Conservation (phyloP, 2,888 invertebrate species). For the Lobophora halterata region DNA sequence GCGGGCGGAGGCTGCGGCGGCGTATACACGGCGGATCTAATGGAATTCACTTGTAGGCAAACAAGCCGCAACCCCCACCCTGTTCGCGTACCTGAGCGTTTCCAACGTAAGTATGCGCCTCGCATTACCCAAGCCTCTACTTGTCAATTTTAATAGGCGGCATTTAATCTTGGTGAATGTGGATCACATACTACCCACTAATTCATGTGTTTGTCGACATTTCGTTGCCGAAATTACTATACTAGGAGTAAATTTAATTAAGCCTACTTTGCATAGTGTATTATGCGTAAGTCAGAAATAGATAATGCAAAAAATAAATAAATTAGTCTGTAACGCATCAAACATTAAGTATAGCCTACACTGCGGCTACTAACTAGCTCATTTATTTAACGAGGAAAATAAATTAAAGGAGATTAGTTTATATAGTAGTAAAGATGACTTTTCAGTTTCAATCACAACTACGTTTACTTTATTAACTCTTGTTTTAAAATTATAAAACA, state of each 20-base stretch:
- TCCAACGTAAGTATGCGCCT: constrained; percentile 46
- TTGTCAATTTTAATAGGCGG: constrained; percentile 34
- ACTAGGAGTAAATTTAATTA: constrained; percentile 18
- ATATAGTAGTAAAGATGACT: too few species aligned
- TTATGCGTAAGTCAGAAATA: neutral
- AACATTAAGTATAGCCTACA: too few species aligned
- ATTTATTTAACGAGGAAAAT: too few species aligned
- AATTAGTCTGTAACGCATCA: too few species aligned
- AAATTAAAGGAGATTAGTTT: too few species aligned
- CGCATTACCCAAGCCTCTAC: constrained; percentile 37
- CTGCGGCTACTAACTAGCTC: too few species aligned
- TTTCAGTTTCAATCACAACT: too few species aligned
- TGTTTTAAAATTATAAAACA: too few species aligned
- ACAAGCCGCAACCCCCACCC: constrained; percentile 68
- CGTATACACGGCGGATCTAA: constrained; percentile 73
- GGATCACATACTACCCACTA: constrained; percentile 30
- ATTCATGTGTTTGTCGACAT: constrained; percentile 31
- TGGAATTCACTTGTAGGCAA: constrained; percentile 80
- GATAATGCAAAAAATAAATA: too few species aligned
- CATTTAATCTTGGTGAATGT: constrained; percentile 34
- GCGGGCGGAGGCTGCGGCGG: constrained; percentile 66
- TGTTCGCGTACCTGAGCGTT: constrained; percentile 46
- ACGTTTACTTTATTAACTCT: too few species aligned
- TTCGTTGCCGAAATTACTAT: constrained; percentile 25
- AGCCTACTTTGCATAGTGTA: constrained; percentile 22